phyloP scores from a whole-genome alignment of 1,140 invertebrate genomes.

The Trichonephila clavata region DNA sequence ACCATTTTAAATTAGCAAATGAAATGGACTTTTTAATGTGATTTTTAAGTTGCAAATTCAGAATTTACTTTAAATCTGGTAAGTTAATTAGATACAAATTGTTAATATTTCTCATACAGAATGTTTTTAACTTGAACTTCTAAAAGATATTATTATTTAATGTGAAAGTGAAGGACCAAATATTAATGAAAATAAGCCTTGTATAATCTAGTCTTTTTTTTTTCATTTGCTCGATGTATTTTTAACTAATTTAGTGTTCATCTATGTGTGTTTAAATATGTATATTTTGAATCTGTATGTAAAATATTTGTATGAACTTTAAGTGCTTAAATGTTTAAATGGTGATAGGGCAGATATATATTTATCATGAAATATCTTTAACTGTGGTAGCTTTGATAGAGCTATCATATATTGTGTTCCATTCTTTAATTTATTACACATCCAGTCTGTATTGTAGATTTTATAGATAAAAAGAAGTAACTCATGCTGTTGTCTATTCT shows the following conservation, averaged over 20 bases:
- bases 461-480: not conserved
- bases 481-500: not conserved
- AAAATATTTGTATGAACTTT: not conserved
- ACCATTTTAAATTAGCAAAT: not conserved
- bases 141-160: too few relatives aligned
- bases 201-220: not conserved
- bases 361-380: slow-evolving; percentile 8
- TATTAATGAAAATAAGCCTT: not conserved
- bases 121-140: too few relatives aligned
- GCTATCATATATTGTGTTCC: not conserved
- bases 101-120: not conserved
- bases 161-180: not conserved
- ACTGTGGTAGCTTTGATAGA: not conserved
- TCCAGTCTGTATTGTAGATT: not conserved
- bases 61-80: not conserved
- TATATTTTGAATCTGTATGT: slow-evolving; percentile 25
- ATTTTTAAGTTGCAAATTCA: not conserved
- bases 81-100: not conserved
- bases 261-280: not conserved
- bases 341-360: not conserved
- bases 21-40: not conserved
- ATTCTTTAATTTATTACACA: slow-evolving; percentile 20
- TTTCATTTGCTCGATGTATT: not conserved
- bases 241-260: not conserved
- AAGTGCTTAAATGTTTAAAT: not conserved